A percentile compares a stretch with the other conserved stretches of the same genome.
These are phyloP conservation scores for Himalopsyche phryganea DNA, from an alignment of 1,140 invertebrate genomes.

Conservation along the genomic window DNA sequence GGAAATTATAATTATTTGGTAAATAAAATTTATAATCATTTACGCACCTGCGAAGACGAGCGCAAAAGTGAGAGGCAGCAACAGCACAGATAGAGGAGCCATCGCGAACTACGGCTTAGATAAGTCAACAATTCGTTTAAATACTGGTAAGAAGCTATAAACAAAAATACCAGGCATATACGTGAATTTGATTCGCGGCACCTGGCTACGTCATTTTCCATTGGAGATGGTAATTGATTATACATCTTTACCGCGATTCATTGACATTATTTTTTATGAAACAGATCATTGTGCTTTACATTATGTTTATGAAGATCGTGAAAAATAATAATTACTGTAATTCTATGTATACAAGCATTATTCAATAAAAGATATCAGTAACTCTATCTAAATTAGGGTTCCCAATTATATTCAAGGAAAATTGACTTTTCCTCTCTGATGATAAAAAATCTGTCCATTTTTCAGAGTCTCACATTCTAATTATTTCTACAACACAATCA, in stretches of 20 bases:
- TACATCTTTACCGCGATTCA: neutral
- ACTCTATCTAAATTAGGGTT: too few species aligned
- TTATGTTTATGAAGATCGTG: neutral
- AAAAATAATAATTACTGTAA: too few species aligned
- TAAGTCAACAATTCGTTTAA: conserved; percentile 6
- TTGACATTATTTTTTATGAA: neutral
- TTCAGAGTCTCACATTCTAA: too few species aligned
- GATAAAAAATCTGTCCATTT: too few species aligned
- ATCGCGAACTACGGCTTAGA: conserved; percentile 18
- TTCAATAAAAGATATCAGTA: too few species aligned
- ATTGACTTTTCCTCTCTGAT: too few species aligned
- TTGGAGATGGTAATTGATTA: neutral
- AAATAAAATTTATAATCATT: neutral
- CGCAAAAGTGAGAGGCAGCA: conserved; percentile 28
- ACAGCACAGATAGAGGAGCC: conserved; percentile 22
- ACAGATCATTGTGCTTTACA: neutral
- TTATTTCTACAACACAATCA: too few species aligned
- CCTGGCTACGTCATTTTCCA: neutral
- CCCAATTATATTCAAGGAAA: too few species aligned
- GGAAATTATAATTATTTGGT: neutral
- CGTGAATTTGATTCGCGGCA: neutral
- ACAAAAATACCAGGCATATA: neutral
- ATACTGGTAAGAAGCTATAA: neutral
- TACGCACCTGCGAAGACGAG: conserved; percentile 25
- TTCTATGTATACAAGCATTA: too few species aligned